A percentile compares a stretch with the other conserved stretches of the same genome.
Conservation (phyloP, 2,113 vertebrate genomes). For the Trinectes maculatus region DNA sequence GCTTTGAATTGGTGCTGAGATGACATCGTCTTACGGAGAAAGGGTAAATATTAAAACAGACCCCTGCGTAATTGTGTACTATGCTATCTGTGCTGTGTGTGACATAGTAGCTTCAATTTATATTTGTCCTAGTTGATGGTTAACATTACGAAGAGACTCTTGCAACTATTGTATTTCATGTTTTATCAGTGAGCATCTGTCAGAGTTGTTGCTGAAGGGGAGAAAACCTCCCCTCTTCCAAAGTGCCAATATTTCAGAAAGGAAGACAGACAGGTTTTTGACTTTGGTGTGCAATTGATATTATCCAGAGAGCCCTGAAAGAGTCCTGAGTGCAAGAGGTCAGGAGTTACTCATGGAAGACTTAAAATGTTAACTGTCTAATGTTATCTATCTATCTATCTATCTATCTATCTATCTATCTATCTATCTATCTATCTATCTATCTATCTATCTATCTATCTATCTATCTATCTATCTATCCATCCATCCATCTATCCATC, state of each 20-base stretch:
- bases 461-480: too few relatives aligned
- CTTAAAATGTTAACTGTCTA: too few relatives aligned
- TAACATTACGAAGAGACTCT: constrained; percentile 6
- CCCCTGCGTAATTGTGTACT: constrained; percentile 14
- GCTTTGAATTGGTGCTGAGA: constrained; percentile 30
- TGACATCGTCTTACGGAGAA: constrained; percentile 51
- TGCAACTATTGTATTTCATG: constrained; percentile 1
- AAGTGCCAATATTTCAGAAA: constrained; percentile 46
- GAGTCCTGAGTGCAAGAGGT: constrained; percentile 42
- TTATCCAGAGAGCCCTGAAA: constrained; percentile 51
- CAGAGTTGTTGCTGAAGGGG: constrained; percentile 15
- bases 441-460: too few relatives aligned
- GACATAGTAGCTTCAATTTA: too few relatives aligned
- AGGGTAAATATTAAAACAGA: constrained; percentile 24
- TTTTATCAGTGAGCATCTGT: constrained; percentile 21
- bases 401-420: too few relatives aligned
- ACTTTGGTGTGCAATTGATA: constrained; percentile 36
- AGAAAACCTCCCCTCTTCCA: constrained; percentile 17
- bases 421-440: too few relatives aligned
- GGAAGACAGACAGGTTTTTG: constrained; percentile 17
- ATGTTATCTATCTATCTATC: too few relatives aligned
- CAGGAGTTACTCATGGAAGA: constrained; percentile 42
- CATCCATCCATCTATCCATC: too few relatives aligned
- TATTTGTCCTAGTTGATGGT: constrained; percentile 18
- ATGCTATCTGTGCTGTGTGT: constrained; percentile 2